Evolutionary conservation across 2,113 vertebrate species (phyloP).

Genomic region (Gopherus evgoodei): DNA sequence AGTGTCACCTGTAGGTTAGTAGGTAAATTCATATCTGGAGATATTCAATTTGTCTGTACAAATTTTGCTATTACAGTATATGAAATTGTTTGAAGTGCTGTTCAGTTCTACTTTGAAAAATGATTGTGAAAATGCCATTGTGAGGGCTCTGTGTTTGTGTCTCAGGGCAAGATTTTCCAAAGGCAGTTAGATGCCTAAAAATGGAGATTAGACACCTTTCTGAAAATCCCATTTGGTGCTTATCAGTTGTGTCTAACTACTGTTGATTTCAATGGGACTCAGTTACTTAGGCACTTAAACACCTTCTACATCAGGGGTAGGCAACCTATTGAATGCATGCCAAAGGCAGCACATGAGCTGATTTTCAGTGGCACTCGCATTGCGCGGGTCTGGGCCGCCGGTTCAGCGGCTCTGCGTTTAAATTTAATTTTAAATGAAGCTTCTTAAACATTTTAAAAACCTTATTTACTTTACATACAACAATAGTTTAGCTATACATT

Average conservation of each 20-base stretch:
- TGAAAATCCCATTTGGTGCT: not conserved
- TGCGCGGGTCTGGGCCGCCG: no score
- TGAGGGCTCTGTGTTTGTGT: not conserved
- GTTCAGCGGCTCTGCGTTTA: no score
- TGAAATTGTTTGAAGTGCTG: not conserved
- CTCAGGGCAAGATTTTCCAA: not conserved
- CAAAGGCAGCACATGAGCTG: no score
- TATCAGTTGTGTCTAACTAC: not conserved
- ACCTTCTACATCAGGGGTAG: no score
- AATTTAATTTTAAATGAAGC: no score
- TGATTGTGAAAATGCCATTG: not conserved
- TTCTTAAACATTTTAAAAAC: no score
- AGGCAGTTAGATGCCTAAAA: not conserved
- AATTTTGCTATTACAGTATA: not conserved
- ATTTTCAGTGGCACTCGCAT: no score
- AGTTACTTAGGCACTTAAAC: not conserved
- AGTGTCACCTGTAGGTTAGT: not conserved
- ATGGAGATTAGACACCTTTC: not conserved
- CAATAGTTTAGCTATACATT: no score
- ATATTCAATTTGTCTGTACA: not conserved
- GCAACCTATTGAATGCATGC: no score
- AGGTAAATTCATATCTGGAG: not conserved
- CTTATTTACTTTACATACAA: no score
- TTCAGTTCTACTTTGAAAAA: not conserved
- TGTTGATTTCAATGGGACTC: not conserved